Evolutionary conservation across 2,888 invertebrate species (phyloP).

Genomic region (Cantharis nigra): DNA sequence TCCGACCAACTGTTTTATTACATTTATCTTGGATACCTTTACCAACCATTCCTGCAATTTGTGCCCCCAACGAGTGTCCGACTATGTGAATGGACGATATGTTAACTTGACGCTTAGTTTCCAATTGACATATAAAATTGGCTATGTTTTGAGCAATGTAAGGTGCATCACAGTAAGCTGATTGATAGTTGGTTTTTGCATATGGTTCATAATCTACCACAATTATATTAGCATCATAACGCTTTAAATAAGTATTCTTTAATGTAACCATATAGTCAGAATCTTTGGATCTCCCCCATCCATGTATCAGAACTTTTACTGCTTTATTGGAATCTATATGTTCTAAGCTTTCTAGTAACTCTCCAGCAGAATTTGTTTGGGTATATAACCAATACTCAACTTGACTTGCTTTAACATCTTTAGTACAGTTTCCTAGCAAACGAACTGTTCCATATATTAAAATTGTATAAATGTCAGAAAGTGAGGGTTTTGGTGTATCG

Average conservation of each 20-base stretch:
- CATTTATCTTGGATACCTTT: neutral
- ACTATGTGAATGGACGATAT: conserved; percentile 2
- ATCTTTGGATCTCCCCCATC: neutral
- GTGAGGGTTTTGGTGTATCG: neutral
- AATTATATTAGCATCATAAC: conserved; percentile 5
- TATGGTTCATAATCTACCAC: neutral
- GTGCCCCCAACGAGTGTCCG: conserved; percentile 11
- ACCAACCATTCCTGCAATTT: conserved; percentile 1
- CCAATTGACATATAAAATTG: neutral
- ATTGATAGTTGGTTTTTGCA: neutral
- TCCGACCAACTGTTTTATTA: neutral
- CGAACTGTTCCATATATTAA: neutral
- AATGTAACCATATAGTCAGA: neutral
- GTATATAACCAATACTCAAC: neutral
- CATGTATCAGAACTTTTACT: neutral
- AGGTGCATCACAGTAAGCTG: neutral
- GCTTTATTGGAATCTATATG: neutral
- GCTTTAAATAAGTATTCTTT: neutral
- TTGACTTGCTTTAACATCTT: neutral
- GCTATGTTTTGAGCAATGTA: neutral
- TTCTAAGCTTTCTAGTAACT: neutral
- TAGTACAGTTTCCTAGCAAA: neutral
- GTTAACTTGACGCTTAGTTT: neutral
- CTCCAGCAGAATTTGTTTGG: neutral
- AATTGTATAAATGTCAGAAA: neutral